A percentile compares a stretch with the other conserved stretches of the same genome.
Conservation (phyloP, 2,888 invertebrate species). For the Mactromeris polynyma region DNA sequence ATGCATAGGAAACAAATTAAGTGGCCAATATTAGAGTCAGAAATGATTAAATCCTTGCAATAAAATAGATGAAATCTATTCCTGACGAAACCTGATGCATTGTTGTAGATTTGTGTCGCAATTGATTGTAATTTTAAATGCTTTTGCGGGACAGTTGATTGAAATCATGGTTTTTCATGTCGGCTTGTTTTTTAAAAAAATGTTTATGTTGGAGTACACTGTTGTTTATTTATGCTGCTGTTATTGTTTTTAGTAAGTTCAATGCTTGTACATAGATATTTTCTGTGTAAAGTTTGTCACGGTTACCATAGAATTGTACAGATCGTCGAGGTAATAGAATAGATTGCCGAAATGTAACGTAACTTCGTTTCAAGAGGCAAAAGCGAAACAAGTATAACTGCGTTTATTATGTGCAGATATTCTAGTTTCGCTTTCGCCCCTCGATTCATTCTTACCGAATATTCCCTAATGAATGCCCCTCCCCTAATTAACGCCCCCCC, state of each 20-base stretch:
- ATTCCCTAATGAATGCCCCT: too few relatives aligned
- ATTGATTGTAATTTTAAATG: neutral
- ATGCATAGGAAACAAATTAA: neutral
- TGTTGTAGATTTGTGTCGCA: neutral
- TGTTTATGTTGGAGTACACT: neutral
- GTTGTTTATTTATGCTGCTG: conserved; percentile 9
- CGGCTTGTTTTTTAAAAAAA: neutral
- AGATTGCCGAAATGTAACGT: neutral
- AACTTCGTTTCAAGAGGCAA: neutral
- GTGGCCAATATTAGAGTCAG: neutral
- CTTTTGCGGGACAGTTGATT: neutral
- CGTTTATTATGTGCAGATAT: too few relatives aligned
- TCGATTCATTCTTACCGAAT: too few relatives aligned
- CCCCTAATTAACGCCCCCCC: too few relatives aligned
- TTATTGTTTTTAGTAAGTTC: neutral
- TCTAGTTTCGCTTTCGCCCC: too few relatives aligned
- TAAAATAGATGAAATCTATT: neutral
- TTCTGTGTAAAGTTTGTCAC: neutral
- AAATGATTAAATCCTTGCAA: neutral
- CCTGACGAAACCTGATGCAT: neutral
- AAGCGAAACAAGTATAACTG: too few relatives aligned
- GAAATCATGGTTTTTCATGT: neutral
- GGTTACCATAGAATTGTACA: neutral
- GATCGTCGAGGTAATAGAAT: neutral
- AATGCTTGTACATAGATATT: neutral